phyloP scores from a whole-genome alignment of 1,140 invertebrate genomes.

The Coelopa frigida region DNA sequence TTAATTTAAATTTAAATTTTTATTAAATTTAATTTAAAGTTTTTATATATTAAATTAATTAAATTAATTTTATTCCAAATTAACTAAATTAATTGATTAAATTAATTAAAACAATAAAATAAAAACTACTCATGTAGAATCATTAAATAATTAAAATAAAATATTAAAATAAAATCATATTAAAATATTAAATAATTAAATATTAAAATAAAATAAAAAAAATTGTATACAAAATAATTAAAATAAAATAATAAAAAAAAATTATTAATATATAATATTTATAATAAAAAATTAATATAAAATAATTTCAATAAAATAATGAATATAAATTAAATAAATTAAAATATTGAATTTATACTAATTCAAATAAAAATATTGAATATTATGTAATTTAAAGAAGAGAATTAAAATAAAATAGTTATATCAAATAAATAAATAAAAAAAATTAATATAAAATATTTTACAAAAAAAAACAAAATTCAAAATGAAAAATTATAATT shows the following conservation, averaged over 20 bases:
- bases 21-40: no score
- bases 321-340: neutral
- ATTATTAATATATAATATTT: no score
- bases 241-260: neutral
- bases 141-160: neutral
- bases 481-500: no score
- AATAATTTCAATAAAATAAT: neutral
- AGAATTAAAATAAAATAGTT: no score
- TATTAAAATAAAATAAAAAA: neutral
- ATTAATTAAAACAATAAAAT: neutral
- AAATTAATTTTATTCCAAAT: neutral
- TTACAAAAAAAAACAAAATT: no score
- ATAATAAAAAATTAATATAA: neutral
- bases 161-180: neutral
- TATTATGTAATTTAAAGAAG: no score
- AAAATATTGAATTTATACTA: neutral
- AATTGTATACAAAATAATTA: neutral
- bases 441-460: neutral
- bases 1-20: no score
- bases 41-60: neutral
- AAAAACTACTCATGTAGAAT: no score
- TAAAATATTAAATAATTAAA: neutral
- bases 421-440: neutral
- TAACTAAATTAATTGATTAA: neutral
- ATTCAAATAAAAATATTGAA: no score